Evolutionary conservation across 30 jellyfish, hydroid and myxozoan genomes (phyloP).

Genomic region (Hydractinia echinata): DNA sequence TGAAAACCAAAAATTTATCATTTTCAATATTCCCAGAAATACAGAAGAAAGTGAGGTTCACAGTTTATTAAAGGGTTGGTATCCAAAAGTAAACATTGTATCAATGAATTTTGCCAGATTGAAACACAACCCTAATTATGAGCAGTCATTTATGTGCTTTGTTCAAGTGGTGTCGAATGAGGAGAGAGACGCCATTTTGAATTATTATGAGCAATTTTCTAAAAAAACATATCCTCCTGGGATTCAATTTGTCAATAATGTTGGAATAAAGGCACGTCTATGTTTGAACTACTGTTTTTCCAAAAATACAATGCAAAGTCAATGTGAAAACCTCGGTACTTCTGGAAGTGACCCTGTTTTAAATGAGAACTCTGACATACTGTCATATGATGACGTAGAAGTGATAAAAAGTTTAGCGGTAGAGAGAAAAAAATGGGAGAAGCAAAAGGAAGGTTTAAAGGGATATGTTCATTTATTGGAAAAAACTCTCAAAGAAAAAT

Average conservation of each 20-base stretch:
- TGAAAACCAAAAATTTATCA: neutral
- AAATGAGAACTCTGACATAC: neutral
- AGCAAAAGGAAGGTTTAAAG: neutral
- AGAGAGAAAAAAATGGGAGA: slow-evolving; percentile 1
- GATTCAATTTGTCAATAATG: neutral
- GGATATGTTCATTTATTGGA: neutral
- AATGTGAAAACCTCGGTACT: neutral
- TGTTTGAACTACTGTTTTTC: neutral
- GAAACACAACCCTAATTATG: neutral
- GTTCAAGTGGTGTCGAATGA: neutral
- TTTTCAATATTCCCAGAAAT: neutral
- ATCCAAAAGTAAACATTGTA: neutral
- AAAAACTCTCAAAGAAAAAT: neutral
- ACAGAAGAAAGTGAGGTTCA: neutral
- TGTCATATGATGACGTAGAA: neutral
- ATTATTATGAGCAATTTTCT: neutral
- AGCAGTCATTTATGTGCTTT: slow-evolving; percentile 1
- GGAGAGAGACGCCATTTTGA: slow-evolving; percentile 1
- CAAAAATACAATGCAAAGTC: neutral
- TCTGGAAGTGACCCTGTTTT: neutral
- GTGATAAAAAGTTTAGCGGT: neutral
- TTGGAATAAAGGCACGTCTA: neutral
- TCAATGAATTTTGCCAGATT: neutral
- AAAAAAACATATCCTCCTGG: neutral
- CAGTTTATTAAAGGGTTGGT: neutral